Conservation (phyloP, 2,888 invertebrate genomes). For the Gnatocerus cornutus region DNA sequence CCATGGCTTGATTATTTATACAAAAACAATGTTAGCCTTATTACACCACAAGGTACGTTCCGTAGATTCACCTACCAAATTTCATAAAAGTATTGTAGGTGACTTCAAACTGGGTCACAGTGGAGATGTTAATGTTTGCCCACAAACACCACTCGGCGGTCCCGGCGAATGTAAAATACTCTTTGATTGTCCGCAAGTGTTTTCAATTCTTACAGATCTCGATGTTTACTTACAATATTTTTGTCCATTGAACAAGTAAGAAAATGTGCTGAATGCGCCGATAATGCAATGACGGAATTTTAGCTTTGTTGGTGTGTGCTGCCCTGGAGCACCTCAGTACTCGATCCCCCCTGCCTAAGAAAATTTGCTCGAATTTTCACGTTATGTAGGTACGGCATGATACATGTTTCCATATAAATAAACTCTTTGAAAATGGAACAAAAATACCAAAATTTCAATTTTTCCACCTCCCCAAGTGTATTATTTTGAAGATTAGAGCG, state of each 20-base stretch:
- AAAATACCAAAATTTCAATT: too few relatives aligned
- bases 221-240: constrained; percentile 41
- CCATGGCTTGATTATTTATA: background rate
- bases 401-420: too few relatives aligned
- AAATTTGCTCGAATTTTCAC: too few relatives aligned
- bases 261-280: background rate
- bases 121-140: constrained; percentile 9
- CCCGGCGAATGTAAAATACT: constrained; percentile 39
- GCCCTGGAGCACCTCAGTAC: too few relatives aligned
- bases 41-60: constrained; percentile 32
- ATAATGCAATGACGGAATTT: background rate
- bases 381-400: too few relatives aligned
- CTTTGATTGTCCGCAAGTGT: constrained; percentile 39
- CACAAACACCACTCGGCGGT: constrained; percentile 28
- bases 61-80: too few relatives aligned
- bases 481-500: too few relatives aligned
- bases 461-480: too few relatives aligned
- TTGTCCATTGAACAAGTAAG: constrained; percentile 43
- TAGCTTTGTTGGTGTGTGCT: constrained; percentile 26
- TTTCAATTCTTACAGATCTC: constrained; percentile 20
- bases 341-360: too few relatives aligned
- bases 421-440: too few relatives aligned
- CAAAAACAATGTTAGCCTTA: constrained; percentile 7
- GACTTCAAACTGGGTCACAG: constrained; percentile 23
- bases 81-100: too few relatives aligned